Base-by-base conservation (phyloP, 2,888 invertebrate genomes). In the Sympetrum striolatum region DNA sequence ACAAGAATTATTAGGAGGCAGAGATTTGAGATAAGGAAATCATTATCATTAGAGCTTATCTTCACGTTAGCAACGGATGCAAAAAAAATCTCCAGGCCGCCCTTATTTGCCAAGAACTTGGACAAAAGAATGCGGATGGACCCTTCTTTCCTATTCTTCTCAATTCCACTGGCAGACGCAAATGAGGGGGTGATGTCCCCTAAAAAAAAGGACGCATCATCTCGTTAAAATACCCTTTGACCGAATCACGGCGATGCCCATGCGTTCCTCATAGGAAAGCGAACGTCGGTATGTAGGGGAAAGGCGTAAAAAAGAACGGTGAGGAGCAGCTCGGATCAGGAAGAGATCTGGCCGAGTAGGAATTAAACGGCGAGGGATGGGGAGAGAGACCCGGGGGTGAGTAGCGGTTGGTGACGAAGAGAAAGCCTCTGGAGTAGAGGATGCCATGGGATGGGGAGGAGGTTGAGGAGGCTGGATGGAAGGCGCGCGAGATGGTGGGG, bases 301-400 rank as follows among this genome's bases (percentile, higher is more conserved):
- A 80, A 15, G 35, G 12, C 31, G 80, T 18, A 10, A n/a, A n/a
- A 37, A 10, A n/a, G 80, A 39, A n/a, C 15, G 44, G 48, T 25
- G 86, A 35, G 86, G 60, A 37, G 60, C 60, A 80, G 39, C 22
- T 37, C 10, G 58, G 58, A 60, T 86, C 86, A 86, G 86, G 86
- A 86, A 86, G 86, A 86, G 86, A 86, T 82, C 58, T 35, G 58
- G 53, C 82, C 82, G 31, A 35, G 58, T 58, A 58, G 53, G 31
- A 53, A 31, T 44, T 31, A 35, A 58, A 22, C 31, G 53, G 82
- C 15, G 82, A 80, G 15, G 80, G 18, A 35, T 35, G 58, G 58
- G 31, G n/a, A 25, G 39, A 22, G 81, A 4, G 64, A 64, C 22
- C 18, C 15, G 60, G 86, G 86, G n/a, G 86, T 8, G 60, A 39